Evolutionary conservation across 2,797 vertebrate species (phyloP).

Genomic region (Acipenser ruthenus): DNA sequence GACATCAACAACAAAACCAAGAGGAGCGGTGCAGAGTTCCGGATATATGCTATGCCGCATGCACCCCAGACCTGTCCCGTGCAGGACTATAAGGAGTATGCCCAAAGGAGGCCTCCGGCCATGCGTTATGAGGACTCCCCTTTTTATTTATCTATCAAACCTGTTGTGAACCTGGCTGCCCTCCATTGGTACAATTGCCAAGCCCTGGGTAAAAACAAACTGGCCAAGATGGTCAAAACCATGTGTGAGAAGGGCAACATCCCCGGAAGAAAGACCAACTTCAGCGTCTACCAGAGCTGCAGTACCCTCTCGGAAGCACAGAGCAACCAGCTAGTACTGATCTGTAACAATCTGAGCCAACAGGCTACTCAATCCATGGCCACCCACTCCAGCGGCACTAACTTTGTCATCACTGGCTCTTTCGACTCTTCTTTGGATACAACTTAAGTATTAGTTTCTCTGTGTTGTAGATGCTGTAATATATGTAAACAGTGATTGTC

Average conservation of each 20-base stretch:
- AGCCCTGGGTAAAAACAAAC: conserved; percentile 73
- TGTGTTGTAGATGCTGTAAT: conserved; percentile 33
- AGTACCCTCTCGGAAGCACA: conserved; percentile 71
- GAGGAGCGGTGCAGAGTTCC: conserved; percentile 58
- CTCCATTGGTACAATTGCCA: conserved; percentile 78
- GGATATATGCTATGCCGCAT: conserved; percentile 68
- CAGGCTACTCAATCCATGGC: conserved; percentile 66
- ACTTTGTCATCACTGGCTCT: conserved; percentile 68
- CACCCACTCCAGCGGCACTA: conserved; percentile 52
- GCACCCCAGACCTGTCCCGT: conserved; percentile 69
- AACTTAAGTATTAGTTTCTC: conserved; percentile 36
- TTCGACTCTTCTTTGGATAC: conserved; percentile 72
- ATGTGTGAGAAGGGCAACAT: conserved; percentile 80
- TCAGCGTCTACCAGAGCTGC: conserved; percentile 74
- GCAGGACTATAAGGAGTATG: conserved; percentile 74
- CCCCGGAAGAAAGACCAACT: conserved; percentile 70
- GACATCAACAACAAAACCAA: conserved; percentile 60
- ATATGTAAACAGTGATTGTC: conserved; percentile 36
- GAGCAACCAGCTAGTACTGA: conserved; percentile 73
- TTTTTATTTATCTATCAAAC: conserved; percentile 73
- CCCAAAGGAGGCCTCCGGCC: conserved; percentile 67
- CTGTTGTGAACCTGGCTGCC: conserved; percentile 64
- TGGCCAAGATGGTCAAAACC: conserved; percentile 78
- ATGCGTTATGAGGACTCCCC: conserved; percentile 72
- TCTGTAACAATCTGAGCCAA: conserved; percentile 73